phyloP scores from a whole-genome alignment of 2,888 invertebrate genomes.

The Xanthorhoe spadicearia region DNA sequence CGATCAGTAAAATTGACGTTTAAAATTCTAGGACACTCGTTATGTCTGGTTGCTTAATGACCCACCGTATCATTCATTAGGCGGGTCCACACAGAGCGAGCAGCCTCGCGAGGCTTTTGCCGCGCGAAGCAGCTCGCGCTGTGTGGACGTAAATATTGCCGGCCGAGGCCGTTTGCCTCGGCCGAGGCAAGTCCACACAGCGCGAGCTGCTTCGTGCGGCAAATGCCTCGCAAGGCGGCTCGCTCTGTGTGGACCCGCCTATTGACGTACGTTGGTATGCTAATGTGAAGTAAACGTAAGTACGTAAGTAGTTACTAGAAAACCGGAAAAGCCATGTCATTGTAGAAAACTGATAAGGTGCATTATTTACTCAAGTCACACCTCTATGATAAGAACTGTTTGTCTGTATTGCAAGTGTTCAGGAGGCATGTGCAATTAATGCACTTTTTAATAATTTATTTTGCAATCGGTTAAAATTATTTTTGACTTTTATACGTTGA shows the following conservation, averaged over 20 bases:
- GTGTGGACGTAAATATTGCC: no score
- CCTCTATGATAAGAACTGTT: neutral
- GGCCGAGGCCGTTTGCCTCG: no score
- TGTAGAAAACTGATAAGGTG: slow-evolving; percentile 30
- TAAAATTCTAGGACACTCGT: neutral
- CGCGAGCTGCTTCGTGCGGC: no score
- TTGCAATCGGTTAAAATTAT: no score
- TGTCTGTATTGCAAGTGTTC: neutral
- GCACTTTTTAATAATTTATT: neutral
- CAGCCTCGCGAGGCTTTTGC: no score
- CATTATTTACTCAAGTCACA: neutral
- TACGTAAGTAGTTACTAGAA: slow-evolving; percentile 10
- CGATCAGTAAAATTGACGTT: neutral
- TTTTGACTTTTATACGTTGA: no score
- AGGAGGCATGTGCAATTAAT: neutral
- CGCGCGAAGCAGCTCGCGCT: no score
- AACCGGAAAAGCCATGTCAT: slow-evolving; percentile 31
- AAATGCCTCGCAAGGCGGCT: no score
- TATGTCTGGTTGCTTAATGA: neutral
- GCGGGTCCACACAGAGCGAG: no score
- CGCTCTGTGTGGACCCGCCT: no score
- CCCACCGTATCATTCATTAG: neutral
- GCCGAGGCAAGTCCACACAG: no score
- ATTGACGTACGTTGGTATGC: neutral
- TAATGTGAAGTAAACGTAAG: neutral